Evolutionary conservation across 2,797 vertebrate genomes (phyloP).

Genomic region (Poeciliopsis paucimaculata): DNA sequence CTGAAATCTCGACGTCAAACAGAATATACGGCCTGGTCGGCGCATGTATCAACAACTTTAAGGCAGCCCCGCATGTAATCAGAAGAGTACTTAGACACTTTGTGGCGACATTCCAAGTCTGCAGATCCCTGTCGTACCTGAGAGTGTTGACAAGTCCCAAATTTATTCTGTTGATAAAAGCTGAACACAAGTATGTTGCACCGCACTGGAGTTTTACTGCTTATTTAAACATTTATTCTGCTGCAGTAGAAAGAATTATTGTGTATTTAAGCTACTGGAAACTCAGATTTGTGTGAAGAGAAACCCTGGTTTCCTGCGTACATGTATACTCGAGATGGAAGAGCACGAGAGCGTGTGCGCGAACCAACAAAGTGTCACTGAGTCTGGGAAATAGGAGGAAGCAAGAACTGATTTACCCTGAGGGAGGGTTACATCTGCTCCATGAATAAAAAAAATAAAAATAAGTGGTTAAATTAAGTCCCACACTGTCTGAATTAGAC

Average conservation of each 20-base stretch:
- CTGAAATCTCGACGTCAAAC: background rate
- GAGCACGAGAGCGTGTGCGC: background rate
- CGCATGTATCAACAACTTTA: background rate
- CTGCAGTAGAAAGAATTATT: background rate
- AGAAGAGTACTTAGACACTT: background rate
- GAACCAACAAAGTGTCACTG: background rate
- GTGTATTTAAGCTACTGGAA: background rate
- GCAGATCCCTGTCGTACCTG: background rate
- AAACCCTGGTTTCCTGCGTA: background rate
- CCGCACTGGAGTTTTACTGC: background rate
- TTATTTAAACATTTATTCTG: slow-evolving; percentile 1
- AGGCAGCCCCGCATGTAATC: background rate
- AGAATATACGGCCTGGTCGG: background rate
- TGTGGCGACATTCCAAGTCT: background rate
- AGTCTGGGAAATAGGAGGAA: background rate
- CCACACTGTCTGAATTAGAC: background rate
- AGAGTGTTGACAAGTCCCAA: slow-evolving; percentile 1
- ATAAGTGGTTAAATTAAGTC: background rate
- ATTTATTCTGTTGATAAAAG: background rate
- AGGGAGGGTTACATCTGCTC: background rate
- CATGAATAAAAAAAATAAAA: background rate
- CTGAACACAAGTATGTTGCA: background rate
- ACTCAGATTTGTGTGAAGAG: background rate
- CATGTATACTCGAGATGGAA: background rate
- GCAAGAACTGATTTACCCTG: background rate